phyloP scores from a whole-genome alignment of 2,113 vertebrate species.

The Clarias batrachus region DNA sequence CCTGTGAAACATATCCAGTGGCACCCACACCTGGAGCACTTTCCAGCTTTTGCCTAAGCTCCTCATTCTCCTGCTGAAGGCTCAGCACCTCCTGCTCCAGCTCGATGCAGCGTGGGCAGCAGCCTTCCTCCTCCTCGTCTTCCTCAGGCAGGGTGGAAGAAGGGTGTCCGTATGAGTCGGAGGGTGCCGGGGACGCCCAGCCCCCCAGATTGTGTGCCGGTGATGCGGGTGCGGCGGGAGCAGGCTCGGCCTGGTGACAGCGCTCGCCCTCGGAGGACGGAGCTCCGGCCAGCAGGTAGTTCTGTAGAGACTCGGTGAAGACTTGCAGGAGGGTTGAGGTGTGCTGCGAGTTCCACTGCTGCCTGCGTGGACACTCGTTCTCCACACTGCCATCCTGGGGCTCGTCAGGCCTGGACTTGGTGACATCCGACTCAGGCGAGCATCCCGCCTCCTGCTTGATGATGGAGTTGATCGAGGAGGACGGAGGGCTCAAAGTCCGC shows the following conservation, averaged over 20 bases:
- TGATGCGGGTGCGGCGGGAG: conserved; percentile 80
- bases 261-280: conserved; percentile 78
- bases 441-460: conserved; percentile 88
- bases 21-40: conserved; percentile 86
- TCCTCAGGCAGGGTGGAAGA: conserved; percentile 94
- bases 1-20: neutral
- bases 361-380: conserved; percentile 76
- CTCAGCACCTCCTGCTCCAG: conserved; percentile 97
- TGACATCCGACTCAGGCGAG: conserved; percentile 63
- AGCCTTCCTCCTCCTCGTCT: conserved; percentile 89
- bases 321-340: conserved; percentile 92
- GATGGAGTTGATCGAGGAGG: conserved; percentile 80
- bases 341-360: conserved; percentile 88
- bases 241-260: conserved; percentile 77
- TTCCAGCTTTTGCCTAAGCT: conserved; percentile 91
- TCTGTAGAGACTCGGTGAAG: conserved; percentile 97
- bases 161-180: conserved; percentile 94
- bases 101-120: conserved; percentile 93
- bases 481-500: conserved; percentile 72
- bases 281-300: conserved; percentile 81
- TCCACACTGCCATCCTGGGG: conserved; percentile 78
- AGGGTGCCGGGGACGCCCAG: conserved; percentile 93
- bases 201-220: conserved; percentile 85
- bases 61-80: conserved; percentile 96
- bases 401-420: conserved; percentile 76